Evolutionary conservation across 2,113 vertebrate genomes (phyloP), one percentile per base, ranked within the genome.

Genomic region (Lycaon pictus): DNA sequence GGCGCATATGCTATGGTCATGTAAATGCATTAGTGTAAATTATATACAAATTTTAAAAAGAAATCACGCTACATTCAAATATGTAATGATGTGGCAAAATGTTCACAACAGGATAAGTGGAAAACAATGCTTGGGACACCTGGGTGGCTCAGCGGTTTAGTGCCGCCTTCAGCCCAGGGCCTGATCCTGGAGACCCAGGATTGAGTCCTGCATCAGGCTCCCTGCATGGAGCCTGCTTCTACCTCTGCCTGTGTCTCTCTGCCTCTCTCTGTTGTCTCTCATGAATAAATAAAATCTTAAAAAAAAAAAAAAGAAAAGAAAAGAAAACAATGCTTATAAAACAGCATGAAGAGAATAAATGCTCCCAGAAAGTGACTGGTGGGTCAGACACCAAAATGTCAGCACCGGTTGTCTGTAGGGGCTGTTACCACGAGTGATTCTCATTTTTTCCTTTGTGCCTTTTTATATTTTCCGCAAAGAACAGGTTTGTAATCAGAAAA

Each of bases 391-490:
- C n/a, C 17, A 32, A n/a, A 11, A 76, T 1, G 27, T 22, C 15
- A 82, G 10, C 5, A 12, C 15, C 19, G n/a, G 29, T 7, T 62
- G 5, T 81, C 10, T 23, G 15, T 2, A 71, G 60, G 60, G n/a
- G 32, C 19, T 91, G 63, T 20, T 60, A 16, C 43, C 58, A 43
- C 1, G 1, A 7, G 25, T 16, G 19, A 53, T 9, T 74, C 35
- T 71, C 5, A 72, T 51, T n/a, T 96, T 71, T 69, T 92, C 37
- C 74, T 79, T 43, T 84, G 16, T 51, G 32, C 63, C 53, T 92
- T 65, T 86, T 69, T 93, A 1, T 51, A 25, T 90, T 82, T 94
- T 82, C 48, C 60, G 94, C 27, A 91, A 71, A 89, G 27, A 74
- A 93, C 27, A 80, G 4, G 77, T 71, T 51, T 10, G 0, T n/a